phyloP scores from a whole-genome alignment of 1,140 invertebrate genomes.

The Dendrolimus kikuchii region DNA sequence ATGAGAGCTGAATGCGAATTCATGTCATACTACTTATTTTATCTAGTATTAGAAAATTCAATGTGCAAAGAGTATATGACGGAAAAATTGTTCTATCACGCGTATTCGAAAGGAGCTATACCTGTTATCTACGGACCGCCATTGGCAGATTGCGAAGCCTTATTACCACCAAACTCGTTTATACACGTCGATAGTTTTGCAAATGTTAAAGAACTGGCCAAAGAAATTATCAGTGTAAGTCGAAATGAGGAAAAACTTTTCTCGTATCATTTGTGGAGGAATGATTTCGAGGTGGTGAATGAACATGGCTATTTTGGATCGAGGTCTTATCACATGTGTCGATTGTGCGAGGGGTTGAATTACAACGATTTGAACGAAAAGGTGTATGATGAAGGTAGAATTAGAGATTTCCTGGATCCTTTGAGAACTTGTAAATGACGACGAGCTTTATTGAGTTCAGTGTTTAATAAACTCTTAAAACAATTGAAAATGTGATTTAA shows the following conservation, averaged over 20 bases:
- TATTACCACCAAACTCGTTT: slow-evolving; percentile 1
- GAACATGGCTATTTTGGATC: slow-evolving; percentile 1
- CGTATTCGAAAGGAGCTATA: neutral
- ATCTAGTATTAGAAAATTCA: neutral
- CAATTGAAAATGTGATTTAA: no score
- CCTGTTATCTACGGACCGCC: slow-evolving; percentile 1
- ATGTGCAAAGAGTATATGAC: slow-evolving; percentile 1
- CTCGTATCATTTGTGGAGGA: neutral
- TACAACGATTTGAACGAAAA: neutral
- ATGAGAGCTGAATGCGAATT: neutral
- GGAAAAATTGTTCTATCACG: slow-evolving; percentile 1
- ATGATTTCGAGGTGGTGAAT: slow-evolving; percentile 1
- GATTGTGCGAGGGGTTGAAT: neutral
- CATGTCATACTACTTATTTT: neutral
- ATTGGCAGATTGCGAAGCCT: neutral
- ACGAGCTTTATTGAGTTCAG: no score
- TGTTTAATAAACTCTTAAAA: no score
- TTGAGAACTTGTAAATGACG: no score
- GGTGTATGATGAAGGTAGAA: slow-evolving; percentile 2
- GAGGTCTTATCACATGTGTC: neutral
- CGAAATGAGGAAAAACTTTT: neutral
- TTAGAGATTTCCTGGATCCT: neutral
- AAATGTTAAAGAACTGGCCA: neutral
- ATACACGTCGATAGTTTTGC: neutral
- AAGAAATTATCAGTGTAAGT: slow-evolving; percentile 1